Base-by-base conservation (phyloP, 2,113 vertebrate species). In the Phaethornis superciliosus region DNA sequence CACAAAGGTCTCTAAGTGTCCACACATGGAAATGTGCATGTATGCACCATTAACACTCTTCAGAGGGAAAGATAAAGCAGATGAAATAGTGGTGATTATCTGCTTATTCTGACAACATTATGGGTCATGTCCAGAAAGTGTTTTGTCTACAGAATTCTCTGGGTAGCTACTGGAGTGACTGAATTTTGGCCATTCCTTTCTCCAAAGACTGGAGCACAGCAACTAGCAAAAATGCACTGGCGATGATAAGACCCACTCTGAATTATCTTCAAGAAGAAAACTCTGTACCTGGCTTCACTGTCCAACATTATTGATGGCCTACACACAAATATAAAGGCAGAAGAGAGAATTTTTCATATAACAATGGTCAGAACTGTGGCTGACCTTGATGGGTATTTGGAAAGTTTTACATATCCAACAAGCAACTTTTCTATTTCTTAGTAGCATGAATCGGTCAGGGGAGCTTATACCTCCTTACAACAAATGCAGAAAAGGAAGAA, bases 21-120 rank as follows among this genome's bases (percentile, higher is more conserved):
- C 23, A 3, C 12, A 7, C 11, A 10, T 1, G 1, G 49, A 68
- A 59, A 52, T 0, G 0, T 23, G 15, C 20, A 10, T 7, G 5
- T 7, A 6, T 30, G 30, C 26, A 12, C 15, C 17, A 26, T 15
- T 21, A 37, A n/a, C 0, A 2, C 24, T 70, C 46, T n/a, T 17
- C 40, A 30, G 27, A 56, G 24, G 42, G 74, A 46, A 81, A 83
- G n/a, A 58, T 11, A 68, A 81, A 89, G 63, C 27, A 64, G 52
- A 56, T n/a, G 8, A 75, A 85, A 74, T 5, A 81, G 8, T 40
- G 16, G 35, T 40, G n/a, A n/a, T n/a, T n/a, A 90, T 83, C 72
- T 74, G 47, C 23, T 46, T 54, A 19, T 78, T 86, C 60, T 83
- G 24, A 19, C 71, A 62, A 24, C 33, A 23, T 46, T 83, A 33